phyloP scores from a whole-genome alignment of 2,113 vertebrate genomes.

The Mohoua ochrocephala region DNA sequence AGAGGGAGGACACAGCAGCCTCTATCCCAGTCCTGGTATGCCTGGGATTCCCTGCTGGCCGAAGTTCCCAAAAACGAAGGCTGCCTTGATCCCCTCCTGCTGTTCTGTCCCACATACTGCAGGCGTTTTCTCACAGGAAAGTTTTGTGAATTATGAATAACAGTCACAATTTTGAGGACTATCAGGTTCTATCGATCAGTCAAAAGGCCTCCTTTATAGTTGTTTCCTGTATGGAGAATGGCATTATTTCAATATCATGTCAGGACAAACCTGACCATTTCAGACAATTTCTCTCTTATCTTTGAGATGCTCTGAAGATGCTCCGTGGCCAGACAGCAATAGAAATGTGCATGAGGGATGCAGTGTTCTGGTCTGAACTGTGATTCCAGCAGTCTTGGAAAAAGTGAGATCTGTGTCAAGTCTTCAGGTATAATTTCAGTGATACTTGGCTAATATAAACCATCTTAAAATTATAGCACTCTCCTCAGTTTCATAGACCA shows the following conservation, averaged over 20 bases:
- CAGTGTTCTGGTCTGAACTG: background rate
- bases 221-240: background rate
- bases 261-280: background rate
- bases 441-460: background rate
- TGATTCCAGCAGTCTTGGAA: background rate
- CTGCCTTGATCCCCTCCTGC: background rate
- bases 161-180: background rate
- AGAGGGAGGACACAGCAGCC: background rate
- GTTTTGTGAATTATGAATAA: background rate
- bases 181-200: background rate
- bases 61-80: background rate
- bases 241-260: background rate
- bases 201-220: background rate
- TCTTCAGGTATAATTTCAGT: background rate
- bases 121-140: background rate
- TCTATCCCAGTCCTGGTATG: background rate
- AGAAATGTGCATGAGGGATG: background rate
- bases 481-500: background rate
- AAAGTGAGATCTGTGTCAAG: background rate
- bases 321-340: background rate
- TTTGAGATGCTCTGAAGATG: background rate
- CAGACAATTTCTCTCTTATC: background rate
- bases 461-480: background rate
- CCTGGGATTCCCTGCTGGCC: background rate
- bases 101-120: background rate